Conservation (phyloP, 2,797 vertebrate genomes). For the Mormyrops attenuatus region DNA sequence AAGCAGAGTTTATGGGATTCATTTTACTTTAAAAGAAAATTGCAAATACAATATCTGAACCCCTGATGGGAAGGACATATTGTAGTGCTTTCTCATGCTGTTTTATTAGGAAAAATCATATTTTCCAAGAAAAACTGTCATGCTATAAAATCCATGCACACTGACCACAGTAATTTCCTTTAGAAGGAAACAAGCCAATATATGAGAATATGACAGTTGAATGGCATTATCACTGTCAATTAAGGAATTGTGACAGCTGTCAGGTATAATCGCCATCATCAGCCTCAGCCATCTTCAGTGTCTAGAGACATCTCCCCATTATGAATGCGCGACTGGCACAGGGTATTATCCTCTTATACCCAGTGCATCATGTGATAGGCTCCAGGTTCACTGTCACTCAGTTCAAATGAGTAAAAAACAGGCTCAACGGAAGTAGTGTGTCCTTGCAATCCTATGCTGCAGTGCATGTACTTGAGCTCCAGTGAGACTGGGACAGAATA, state of each 20-base stretch:
- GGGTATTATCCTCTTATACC: background rate
- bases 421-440: background rate
- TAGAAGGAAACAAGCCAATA: background rate
- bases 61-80: background rate
- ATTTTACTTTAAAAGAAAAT: slow-evolving; percentile 6
- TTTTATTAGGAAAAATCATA: background rate
- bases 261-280: background rate
- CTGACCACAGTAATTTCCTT: background rate
- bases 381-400: background rate
- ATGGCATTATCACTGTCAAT: background rate
- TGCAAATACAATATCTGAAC: background rate
- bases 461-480: background rate
- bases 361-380: background rate
- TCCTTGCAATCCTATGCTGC: background rate
- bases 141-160: background rate
- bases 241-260: background rate
- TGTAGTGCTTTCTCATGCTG: background rate
- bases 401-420: background rate
- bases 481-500: background rate
- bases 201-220: background rate
- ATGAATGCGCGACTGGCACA: background rate
- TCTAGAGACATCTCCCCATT: background rate
- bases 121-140: background rate
- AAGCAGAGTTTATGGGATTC: background rate
- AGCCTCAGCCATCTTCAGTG: background rate